These are phyloP conservation scores for Abrostola triplasia DNA, from an alignment of 2,888 invertebrate genomes.

Conservation along the genomic window DNA sequence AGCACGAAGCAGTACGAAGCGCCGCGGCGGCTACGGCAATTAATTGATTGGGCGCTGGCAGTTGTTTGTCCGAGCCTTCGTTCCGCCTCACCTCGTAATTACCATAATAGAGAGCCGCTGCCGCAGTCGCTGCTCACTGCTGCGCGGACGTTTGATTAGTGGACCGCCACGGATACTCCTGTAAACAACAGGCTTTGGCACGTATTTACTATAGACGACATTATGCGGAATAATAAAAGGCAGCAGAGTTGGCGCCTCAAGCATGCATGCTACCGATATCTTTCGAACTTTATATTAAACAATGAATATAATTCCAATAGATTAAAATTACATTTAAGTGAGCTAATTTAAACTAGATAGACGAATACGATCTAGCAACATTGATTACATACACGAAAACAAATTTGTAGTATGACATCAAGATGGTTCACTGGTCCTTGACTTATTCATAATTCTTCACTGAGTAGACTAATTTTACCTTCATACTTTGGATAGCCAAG, in stretches of 20 bases:
- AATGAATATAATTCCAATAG: too few relatives aligned
- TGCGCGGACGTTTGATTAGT: neutral
- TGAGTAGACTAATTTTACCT: constrained; percentile 5
- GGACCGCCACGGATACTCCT: neutral
- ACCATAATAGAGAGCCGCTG: constrained; percentile 47
- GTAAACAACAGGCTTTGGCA: neutral
- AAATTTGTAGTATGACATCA: too few relatives aligned
- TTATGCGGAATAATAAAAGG: too few relatives aligned
- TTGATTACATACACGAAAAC: too few relatives aligned
- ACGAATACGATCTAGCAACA: too few relatives aligned
- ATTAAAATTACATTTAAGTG: too few relatives aligned
- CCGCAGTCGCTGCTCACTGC: constrained; percentile 6
- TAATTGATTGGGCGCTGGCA: constrained; percentile 50
- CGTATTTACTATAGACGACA: neutral
- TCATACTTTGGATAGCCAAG: neutral
- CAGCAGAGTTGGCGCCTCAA: too few relatives aligned
- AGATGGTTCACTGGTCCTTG: constrained; percentile 12
- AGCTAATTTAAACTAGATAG: too few relatives aligned
- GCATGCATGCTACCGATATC: too few relatives aligned
- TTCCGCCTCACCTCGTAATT: constrained; percentile 45
- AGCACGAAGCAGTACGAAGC: neutral
- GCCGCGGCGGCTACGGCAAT: constrained; percentile 27
- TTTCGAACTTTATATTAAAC: too few relatives aligned
- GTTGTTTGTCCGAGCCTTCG: constrained; percentile 45
- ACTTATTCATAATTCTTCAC: neutral